Percentiles rank a stretch among this genome's conserved stretches.
phyloP scores from a whole-genome alignment of 2,113 vertebrate species.

The Budorcas taxicolor region DNA sequence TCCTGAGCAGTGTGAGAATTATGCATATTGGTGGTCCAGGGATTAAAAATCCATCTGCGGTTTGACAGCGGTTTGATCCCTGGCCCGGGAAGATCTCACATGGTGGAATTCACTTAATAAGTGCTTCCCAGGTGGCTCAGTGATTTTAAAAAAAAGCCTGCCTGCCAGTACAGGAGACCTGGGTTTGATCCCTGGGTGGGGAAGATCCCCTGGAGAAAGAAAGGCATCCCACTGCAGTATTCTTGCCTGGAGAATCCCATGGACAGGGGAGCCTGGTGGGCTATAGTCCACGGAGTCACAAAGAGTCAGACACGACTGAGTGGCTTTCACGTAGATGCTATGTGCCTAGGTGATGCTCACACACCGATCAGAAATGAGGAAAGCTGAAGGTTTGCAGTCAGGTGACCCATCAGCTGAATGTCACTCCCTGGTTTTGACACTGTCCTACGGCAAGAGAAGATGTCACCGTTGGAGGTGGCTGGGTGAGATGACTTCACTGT shows the following conservation, averaged over 20 bases:
- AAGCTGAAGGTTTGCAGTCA: neutral
- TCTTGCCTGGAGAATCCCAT: neutral
- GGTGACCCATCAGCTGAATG: fast-evolving
- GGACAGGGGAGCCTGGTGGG: neutral
- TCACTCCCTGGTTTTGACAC: too few relatives aligned
- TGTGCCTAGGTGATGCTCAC: fast-evolving
- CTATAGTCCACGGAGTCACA: neutral
- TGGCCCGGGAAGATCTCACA: neutral
- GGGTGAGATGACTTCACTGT: neutral
- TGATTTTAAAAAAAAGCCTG: neutral
- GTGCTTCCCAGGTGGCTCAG: neutral
- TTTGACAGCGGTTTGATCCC: neutral
- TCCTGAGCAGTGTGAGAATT: neutral
- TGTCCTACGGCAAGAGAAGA: fast-evolving
- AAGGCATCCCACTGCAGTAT: neutral
- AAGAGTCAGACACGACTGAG: neutral
- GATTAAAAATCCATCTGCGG: neutral
- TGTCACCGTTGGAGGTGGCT: fast-evolving
- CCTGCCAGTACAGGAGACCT: neutral
- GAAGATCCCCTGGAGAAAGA: neutral
- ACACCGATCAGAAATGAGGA: too few relatives aligned
- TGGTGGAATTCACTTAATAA: neutral
- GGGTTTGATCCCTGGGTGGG: fast-evolving
- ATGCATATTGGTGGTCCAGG: neutral
- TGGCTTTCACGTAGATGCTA: fast-evolving